phyloP scores from a whole-genome alignment of 1,140 invertebrate species.

The Drosophila aff. region DNA sequence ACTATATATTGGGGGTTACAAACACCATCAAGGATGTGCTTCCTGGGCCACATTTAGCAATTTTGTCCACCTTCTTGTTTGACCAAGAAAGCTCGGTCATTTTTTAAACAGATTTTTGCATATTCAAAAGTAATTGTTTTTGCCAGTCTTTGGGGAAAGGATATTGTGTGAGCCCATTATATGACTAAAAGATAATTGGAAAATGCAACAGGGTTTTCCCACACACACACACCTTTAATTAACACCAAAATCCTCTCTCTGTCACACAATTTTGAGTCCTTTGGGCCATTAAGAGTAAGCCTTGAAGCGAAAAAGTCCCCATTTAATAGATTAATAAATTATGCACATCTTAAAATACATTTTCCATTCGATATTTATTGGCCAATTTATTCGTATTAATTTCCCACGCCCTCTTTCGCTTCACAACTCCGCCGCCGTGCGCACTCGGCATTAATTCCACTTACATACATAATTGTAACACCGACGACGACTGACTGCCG shows the following conservation, averaged over 20 bases:
- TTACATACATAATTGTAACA: slow-evolving; percentile 51
- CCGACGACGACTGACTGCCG: slow-evolving; percentile 15
- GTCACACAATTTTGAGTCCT: neutral
- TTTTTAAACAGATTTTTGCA: slow-evolving; percentile 26
- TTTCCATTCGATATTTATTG: slow-evolving; percentile 50
- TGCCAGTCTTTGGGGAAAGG: neutral
- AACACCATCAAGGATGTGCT: neutral
- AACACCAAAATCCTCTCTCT: neutral
- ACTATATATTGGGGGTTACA: slow-evolving; percentile 26
- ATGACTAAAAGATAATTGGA: slow-evolving; percentile 25
- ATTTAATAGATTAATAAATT: slow-evolving; percentile 56
- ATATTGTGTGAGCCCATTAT: neutral
- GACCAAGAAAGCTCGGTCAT: slow-evolving; percentile 18
- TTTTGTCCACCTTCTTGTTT: slow-evolving; percentile 55
- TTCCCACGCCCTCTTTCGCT: slow-evolving; percentile 24
- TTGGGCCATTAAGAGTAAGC: slow-evolving; percentile 25
- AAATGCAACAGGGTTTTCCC: neutral
- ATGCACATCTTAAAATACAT: slow-evolving; percentile 50
- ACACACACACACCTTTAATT: neutral
- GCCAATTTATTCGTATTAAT: slow-evolving; percentile 52
- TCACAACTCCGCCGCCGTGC: neutral
- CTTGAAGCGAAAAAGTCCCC: slow-evolving; percentile 29
- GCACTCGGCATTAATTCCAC: slow-evolving; percentile 43
- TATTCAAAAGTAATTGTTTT: slow-evolving; percentile 41
- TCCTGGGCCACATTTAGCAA: slow-evolving; percentile 42